Evolutionary conservation across 2,113 vertebrate species (phyloP).

Genomic region (Cyprinus carpio): DNA sequence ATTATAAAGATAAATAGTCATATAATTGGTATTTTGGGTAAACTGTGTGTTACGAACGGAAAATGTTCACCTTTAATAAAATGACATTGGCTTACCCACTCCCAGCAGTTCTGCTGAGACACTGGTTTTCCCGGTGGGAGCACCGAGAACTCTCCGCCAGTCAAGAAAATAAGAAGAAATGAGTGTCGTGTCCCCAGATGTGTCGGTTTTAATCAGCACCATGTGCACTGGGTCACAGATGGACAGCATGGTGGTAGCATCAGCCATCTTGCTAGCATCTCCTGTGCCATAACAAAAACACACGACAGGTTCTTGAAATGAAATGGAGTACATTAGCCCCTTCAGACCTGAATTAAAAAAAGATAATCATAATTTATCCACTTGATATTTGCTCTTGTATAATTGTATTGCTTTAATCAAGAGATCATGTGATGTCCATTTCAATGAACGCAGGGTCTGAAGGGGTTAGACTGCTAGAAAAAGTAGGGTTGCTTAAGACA

Average conservation of each 20-base stretch:
- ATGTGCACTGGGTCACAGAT: conserved; percentile 93
- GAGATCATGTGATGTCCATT: too few relatives aligned
- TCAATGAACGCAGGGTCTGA: too few relatives aligned
- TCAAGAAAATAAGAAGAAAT: conserved; percentile 93
- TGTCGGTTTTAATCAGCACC: conserved; percentile 91
- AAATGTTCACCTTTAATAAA: not conserved
- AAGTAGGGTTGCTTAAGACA: conserved; percentile 57
- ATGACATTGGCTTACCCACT: conserved; percentile 81
- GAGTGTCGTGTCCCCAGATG: conserved; percentile 85
- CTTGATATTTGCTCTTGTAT: too few relatives aligned
- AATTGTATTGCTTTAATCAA: too few relatives aligned
- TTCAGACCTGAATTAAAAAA: too few relatives aligned
- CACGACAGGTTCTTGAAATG: not conserved
- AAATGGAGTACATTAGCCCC: not conserved
- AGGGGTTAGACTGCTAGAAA: not conserved
- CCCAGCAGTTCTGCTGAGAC: conserved; percentile 90
- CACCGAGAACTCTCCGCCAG: conserved; percentile 88
- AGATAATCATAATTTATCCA: too few relatives aligned
- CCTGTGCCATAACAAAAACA: conserved; percentile 68
- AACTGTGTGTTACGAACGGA: not conserved
- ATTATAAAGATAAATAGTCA: not conserved
- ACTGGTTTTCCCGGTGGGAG: conserved; percentile 79
- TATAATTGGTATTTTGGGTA: not conserved
- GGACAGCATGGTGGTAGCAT: conserved; percentile 89
- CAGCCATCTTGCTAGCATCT: conserved; percentile 89